phyloP scores from a whole-genome alignment of 2,888 invertebrate species.

The Spilosoma lubricipeda region DNA sequence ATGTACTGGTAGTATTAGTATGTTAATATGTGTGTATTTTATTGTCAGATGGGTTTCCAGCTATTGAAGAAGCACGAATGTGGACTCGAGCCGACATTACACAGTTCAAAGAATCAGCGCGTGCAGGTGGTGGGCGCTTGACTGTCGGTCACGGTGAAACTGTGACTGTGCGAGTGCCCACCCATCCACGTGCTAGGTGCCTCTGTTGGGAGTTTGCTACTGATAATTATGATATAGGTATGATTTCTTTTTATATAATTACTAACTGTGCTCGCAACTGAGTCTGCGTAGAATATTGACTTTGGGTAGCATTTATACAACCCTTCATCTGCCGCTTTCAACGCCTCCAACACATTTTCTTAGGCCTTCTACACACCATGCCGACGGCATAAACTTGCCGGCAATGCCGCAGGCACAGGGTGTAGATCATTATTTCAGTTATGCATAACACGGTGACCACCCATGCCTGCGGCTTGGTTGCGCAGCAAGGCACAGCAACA shows the following conservation, averaged over 20 bases:
- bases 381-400: too few species aligned
- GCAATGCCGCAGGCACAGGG: too few species aligned
- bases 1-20: neutral
- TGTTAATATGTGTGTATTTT: neutral
- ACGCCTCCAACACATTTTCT: neutral
- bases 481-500: neutral
- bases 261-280: too few species aligned
- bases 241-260: neutral
- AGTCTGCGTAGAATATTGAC: too few species aligned
- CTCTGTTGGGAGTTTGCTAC: conserved; percentile 99
- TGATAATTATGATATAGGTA: conserved; percentile 97
- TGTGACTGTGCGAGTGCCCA: conserved; percentile 98
- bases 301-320: too few species aligned
- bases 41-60: conserved; percentile 70
- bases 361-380: neutral
- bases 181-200: conserved; percentile 96
- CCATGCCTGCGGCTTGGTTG: too few species aligned
- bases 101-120: conserved; percentile 95
- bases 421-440: too few species aligned
- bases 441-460: too few species aligned
- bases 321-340: too few species aligned
- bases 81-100: conserved; percentile 97
- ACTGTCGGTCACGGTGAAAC: conserved; percentile 98
- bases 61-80: conserved; percentile 93
- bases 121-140: conserved; percentile 94